A percentile compares a stretch with the other conserved stretches of the same genome.
Conservation (phyloP, 2,888 invertebrate genomes). For the Oeneis ivallda region DNA sequence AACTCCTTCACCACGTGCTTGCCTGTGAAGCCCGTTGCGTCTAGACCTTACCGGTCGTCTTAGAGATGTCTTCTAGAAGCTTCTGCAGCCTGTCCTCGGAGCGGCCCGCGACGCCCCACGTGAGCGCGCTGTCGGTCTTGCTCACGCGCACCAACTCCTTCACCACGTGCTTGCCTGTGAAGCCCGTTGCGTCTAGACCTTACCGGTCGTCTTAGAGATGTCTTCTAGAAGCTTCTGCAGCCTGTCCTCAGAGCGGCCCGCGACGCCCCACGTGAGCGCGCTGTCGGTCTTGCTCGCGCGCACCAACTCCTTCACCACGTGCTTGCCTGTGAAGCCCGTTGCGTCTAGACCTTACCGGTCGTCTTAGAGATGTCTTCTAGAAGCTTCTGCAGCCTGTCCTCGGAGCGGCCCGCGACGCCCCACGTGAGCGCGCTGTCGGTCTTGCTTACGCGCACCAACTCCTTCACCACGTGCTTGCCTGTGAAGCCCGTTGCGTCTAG, state of each 20-base stretch:
- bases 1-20: constrained; percentile 89
- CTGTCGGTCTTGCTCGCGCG: constrained; percentile 67
- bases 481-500: constrained; percentile 96
- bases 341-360: constrained; percentile 86
- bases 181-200: constrained; percentile 92
- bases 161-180: constrained; percentile 93
- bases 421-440: constrained; percentile 84
- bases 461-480: constrained; percentile 90
- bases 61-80: constrained; percentile 69
- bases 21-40: constrained; percentile 97
- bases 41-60: constrained; percentile 77
- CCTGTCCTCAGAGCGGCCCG: constrained; percentile 86
- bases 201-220: constrained; percentile 72
- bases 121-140: constrained; percentile 76
- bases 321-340: constrained; percentile 95
- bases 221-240: constrained; percentile 72
- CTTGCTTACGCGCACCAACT: constrained; percentile 74
- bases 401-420: constrained; percentile 93
- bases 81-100: constrained; percentile 72
- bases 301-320: constrained; percentile 86
- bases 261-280: constrained; percentile 91
- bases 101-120: constrained; percentile 96
- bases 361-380: constrained; percentile 71
- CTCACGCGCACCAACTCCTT: constrained; percentile 80
- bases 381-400: constrained; percentile 70